Base-by-base conservation (phyloP, 2,888 invertebrate species). In the Diaphora mendica region DNA sequence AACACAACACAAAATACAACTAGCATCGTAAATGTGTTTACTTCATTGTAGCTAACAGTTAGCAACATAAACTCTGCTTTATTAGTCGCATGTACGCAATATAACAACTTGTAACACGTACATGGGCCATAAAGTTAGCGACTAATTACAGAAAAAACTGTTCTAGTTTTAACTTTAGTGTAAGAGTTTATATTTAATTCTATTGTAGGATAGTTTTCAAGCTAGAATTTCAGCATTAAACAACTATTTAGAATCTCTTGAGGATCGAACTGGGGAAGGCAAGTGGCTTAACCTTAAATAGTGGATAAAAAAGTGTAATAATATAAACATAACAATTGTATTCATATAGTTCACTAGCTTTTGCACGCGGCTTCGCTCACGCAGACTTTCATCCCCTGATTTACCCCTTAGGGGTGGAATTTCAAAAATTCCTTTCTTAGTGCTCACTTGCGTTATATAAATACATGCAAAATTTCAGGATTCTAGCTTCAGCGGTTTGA, bases 71-170 rank as follows among this genome's bases (percentile, higher is more conserved):
- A 70, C 68, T 42, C 20, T 26, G 17, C 68, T 76, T 74, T 79
- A 76, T 80, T 79, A 76, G 75, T 55, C 71, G 64, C 3, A 55
- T 68, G 73, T 70, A 77, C 77, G 80, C 80, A 76, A 51, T 75
- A 67, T 64, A 74, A 64, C 69, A 23, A 74, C 74, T 76, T 77
- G 80, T 80, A 68, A 75, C 74, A 64, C n/a, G 74, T 67, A 35
- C 33, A 39, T 23, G 70, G 77, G 80, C 70, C 74, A 71, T 15
- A 15, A 68, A 33, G 51, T 4, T 1, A 23, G 77, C 73, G 76
- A 39, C 35, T 42, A 26, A 30, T 59, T 15, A 11, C n/a, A 59
- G 30, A 26, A 59, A 59, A 26, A 55, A 23, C 0, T 23, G 15
- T 15, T 9, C n/a, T n/a, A n/a, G 23, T 55, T 55, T 55, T 23